A percentile compares a stretch with the other conserved stretches of the same genome.
These are phyloP conservation scores for Hippolais icterina DNA, from an alignment of 2,113 vertebrate genomes.

Conservation along the genomic window DNA sequence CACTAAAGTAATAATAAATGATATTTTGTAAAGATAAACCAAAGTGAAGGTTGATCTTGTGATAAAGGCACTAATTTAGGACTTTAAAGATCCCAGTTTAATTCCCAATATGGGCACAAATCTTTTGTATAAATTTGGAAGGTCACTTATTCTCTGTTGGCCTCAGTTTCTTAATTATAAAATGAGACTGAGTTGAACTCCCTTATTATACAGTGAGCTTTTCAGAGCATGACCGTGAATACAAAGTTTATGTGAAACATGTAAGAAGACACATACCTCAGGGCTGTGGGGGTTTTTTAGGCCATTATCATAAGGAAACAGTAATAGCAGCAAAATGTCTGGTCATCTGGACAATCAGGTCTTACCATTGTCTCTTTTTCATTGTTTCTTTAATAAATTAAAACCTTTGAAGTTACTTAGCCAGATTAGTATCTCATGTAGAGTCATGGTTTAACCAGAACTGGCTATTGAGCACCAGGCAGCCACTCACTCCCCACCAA, in stretches of 20 bases:
- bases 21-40: background rate
- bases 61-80: background rate
- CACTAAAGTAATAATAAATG: background rate
- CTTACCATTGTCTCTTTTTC: background rate
- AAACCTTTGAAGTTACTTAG: background rate
- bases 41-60: background rate
- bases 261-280: background rate
- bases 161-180: background rate
- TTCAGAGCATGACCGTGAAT: background rate
- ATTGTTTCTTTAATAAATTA: background rate
- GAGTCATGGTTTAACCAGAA: background rate
- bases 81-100: background rate
- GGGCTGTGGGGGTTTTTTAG: background rate
- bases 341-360: background rate
- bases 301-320: background rate
- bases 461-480: background rate
- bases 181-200: background rate
- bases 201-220: background rate
- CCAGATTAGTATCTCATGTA: background rate
- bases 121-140: background rate
- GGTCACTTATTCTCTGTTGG: background rate
- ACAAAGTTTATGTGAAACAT: background rate
- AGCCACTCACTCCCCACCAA: too few relatives aligned
- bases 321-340: background rate
- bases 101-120: constrained; percentile 28